Evolutionary conservation across 2,113 vertebrate genomes (phyloP), one percentile per base, ranked within the genome.

Genomic region (Istiophorus platypterus): DNA sequence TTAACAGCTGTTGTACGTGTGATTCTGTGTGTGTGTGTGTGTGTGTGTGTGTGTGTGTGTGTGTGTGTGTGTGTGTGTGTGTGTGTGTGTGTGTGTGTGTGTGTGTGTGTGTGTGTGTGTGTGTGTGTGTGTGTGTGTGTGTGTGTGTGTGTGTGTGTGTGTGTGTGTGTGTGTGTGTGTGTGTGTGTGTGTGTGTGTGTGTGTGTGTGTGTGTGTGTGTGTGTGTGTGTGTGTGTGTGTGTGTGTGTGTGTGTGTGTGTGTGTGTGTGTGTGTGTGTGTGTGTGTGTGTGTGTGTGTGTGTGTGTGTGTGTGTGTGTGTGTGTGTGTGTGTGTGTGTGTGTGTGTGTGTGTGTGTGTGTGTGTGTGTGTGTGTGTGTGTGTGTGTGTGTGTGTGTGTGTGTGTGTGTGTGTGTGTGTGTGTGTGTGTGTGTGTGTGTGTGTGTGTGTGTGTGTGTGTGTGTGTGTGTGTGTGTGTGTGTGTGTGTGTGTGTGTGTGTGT

Each of bases 1-100:
- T 77, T 78, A 88, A 76, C 87, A 91, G 85, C 82, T 85, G 88
- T 74, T 51, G 22, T 68, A 31, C 45, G 31, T 78, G 56, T 31
- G 58, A 61, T 31, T 2, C 22, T 65, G 72, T 79, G 72, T 27
- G 14, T 9, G 49, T n/a, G 39, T 57, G 76, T 41, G 7, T 59
- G 26, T 56, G 26, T 49, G 77, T 74, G 70, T 65, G 72, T 79
- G 72, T 27, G 14, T 9, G 49, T n/a, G 39, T 57, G 76, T 41
- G 7, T 59, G 26, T 56, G 26, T 49, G 77, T 74, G 70, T 64
- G 72, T 79, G 72, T 27, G 31, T 34, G 31, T 34, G 31, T 34
- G 31, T 34, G 31, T 34, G 31, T 34, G 31, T 39, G 7, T 39
- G 37, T 39, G 37, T 9, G 37, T 5, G 7, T 39, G 7, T 39